These are phyloP conservation scores for Piezodorus guildinii DNA, from an alignment of 1,140 invertebrate genomes.

Conservation along the genomic window DNA sequence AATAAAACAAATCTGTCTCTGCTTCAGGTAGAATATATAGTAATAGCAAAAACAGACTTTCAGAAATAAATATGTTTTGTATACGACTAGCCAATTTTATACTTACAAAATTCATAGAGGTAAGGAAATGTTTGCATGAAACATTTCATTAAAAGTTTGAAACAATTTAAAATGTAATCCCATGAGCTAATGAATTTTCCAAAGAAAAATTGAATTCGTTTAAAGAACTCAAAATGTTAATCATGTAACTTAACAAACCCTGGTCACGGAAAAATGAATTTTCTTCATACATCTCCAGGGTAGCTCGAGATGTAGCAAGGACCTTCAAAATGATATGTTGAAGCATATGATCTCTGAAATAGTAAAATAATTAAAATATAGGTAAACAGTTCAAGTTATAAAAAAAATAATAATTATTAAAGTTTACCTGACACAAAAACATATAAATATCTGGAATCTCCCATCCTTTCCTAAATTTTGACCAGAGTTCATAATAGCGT, in stretches of 20 bases:
- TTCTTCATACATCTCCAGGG: conserved; percentile 90
- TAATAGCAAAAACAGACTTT: too few species aligned
- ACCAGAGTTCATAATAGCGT: conserved; percentile 44
- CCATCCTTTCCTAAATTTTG: conserved; percentile 91
- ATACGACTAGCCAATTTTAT: too few species aligned
- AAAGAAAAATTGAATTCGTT: conserved; percentile 86
- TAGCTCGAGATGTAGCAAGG: conserved; percentile 76
- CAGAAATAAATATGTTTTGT: too few species aligned
- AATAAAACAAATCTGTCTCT: too few species aligned
- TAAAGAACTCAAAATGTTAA: conserved; percentile 82
- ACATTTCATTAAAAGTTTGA: too few species aligned
- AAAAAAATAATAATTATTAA: too few species aligned
- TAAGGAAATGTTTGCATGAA: too few species aligned
- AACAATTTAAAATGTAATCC: conserved; percentile 42
- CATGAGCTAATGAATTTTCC: conserved; percentile 88
- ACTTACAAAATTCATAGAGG: too few species aligned
- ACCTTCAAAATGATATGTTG: conserved; percentile 80
- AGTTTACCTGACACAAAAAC: conserved; percentile 68
- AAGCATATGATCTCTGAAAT: conserved; percentile 75
- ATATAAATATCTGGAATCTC: conserved; percentile 94
- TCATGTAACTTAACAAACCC: conserved; percentile 72
- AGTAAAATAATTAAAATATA: conserved; percentile 7
- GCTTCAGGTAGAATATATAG: too few species aligned
- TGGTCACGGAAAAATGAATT: conserved; percentile 82
- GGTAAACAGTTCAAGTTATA: neutral